Percentiles rank a stretch among this genome's conserved stretches.
Evolutionary conservation across 92 coral and sea anemone species (phyloP).

Genomic region (Pocillopora grandis): DNA sequence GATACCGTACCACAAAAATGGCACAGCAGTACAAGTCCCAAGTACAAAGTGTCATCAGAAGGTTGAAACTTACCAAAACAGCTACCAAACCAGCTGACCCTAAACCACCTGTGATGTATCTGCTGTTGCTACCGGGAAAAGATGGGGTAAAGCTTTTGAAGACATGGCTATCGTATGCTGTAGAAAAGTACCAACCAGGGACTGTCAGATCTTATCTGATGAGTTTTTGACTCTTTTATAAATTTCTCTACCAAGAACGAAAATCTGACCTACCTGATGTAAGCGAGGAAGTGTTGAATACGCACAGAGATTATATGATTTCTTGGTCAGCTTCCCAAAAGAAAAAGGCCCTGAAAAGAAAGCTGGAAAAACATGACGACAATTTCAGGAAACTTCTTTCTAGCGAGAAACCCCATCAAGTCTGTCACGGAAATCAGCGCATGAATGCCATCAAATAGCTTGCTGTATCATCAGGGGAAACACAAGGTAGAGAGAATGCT

Average conservation of each 20-base stretch:
- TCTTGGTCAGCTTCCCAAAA: slow-evolving; percentile 47
- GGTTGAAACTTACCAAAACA: background rate
- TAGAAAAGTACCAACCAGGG: slow-evolving; percentile 48
- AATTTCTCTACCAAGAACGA: slow-evolving; percentile 36
- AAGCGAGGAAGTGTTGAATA: slow-evolving; percentile 12
- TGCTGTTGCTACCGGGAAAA: slow-evolving; percentile 31
- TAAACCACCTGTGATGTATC: background rate
- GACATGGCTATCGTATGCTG: slow-evolving; percentile 37
- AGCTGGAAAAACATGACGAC: slow-evolving; percentile 37
- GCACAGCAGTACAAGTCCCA: slow-evolving; percentile 48
- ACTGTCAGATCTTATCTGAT: slow-evolving; percentile 53
- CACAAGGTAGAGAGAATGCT: background rate
- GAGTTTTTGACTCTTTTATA: slow-evolving; percentile 49
- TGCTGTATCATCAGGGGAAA: slow-evolving; percentile 23
- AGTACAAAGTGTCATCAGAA: slow-evolving; percentile 32
- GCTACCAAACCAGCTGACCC: background rate
- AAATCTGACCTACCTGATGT: slow-evolving; percentile 1
- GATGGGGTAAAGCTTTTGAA: slow-evolving; percentile 47
- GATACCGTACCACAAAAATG: slow-evolving; percentile 41
- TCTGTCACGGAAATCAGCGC: slow-evolving; percentile 39
- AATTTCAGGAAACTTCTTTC: slow-evolving; percentile 6
- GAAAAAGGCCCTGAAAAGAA: slow-evolving; percentile 29
- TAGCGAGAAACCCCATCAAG: slow-evolving; percentile 24
- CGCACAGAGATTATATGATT: slow-evolving; percentile 41
- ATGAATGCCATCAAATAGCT: slow-evolving; percentile 37